phyloP scores from a whole-genome alignment of 2,797 vertebrate genomes.

The Tauraco hartlaubi region DNA sequence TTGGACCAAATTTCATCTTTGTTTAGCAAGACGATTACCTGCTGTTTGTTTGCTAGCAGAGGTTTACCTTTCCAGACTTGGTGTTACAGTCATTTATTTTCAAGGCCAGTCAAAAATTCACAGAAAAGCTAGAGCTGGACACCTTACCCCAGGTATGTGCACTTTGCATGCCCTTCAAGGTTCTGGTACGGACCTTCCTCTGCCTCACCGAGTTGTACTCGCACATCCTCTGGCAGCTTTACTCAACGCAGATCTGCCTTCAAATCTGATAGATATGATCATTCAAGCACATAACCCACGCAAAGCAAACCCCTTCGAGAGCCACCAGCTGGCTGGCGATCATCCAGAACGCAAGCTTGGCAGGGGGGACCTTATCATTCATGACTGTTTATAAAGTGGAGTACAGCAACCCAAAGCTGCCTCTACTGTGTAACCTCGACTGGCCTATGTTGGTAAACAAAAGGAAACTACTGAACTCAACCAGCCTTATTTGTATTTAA shows the following conservation, averaged over 20 bases:
- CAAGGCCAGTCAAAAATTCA: not conserved
- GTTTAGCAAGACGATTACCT: not conserved
- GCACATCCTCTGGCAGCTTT: not conserved
- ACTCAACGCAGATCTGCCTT: not conserved
- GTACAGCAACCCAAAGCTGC: not conserved
- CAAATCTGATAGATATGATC: not conserved
- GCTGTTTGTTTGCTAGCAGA: not conserved
- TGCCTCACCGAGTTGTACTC: not conserved
- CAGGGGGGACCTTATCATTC: not conserved
- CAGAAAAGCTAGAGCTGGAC: not conserved
- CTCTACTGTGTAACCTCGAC: not conserved
- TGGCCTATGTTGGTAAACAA: not conserved
- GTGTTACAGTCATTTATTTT: not conserved
- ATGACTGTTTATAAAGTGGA: not conserved
- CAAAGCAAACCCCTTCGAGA: not conserved
- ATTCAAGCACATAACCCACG: not conserved
- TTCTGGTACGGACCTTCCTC: not conserved
- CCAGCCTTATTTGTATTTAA: not conserved
- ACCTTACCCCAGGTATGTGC: not conserved
- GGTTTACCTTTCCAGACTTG: not conserved
- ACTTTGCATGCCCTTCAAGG: not conserved
- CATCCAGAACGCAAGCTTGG: not conserved
- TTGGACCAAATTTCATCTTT: not conserved
- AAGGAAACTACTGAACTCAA: not conserved
- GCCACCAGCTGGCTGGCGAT: not conserved